Evolutionary conservation across 2,113 vertebrate genomes (phyloP).

Genomic region (Psittacula cyanocephala): DNA sequence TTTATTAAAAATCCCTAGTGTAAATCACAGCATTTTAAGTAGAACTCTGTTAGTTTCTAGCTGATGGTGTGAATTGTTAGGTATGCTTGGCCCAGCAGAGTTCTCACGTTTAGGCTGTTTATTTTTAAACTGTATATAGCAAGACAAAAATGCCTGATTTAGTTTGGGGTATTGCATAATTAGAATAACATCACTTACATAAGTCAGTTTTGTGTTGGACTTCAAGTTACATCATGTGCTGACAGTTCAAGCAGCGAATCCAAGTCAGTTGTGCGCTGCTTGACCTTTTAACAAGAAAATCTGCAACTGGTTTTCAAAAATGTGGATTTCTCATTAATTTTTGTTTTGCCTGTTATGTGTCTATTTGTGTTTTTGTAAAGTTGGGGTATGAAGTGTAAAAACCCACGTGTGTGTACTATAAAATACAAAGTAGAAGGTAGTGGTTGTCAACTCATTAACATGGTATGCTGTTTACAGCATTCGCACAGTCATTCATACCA

Average conservation of each 20-base stretch:
- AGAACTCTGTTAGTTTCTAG: background rate
- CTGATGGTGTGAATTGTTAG: background rate
- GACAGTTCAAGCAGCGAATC: background rate
- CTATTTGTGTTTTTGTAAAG: background rate
- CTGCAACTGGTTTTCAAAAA: background rate
- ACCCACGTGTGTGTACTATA: background rate
- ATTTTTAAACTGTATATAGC: background rate
- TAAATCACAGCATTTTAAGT: conserved; percentile 5
- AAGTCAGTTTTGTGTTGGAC: background rate
- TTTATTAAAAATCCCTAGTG: background rate
- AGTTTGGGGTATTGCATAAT: background rate
- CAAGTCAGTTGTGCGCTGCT: background rate
- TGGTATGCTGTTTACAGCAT: background rate
- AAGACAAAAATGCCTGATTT: background rate
- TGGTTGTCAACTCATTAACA: background rate
- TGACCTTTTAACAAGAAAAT: background rate
- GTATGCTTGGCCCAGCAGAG: background rate
- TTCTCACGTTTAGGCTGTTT: background rate
- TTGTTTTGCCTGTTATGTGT: background rate
- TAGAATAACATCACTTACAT: background rate
- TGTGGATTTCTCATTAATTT: background rate
- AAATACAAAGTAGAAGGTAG: background rate
- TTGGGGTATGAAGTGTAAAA: rapidly evolving
- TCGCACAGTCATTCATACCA: background rate
- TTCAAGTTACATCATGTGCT: background rate